Conservation (phyloP, 1,140 invertebrate genomes). For the Penaeus japonicus region DNA sequence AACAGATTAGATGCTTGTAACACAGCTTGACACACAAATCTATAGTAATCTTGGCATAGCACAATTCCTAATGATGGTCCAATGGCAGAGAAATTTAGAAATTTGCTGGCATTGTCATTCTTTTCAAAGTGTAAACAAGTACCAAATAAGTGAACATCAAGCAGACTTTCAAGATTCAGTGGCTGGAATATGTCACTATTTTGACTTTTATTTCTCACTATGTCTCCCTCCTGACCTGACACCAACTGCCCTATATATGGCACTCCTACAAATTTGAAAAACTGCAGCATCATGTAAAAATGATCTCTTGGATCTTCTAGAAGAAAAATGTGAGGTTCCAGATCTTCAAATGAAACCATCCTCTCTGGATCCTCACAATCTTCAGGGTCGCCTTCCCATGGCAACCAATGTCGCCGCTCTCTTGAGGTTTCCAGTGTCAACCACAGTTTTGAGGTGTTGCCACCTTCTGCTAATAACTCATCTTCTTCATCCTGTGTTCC, state of each 20-base stretch:
- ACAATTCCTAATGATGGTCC: constrained; percentile 31
- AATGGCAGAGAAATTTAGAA: constrained; percentile 36
- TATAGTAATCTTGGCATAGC: constrained; percentile 38
- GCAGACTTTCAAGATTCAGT: constrained; percentile 50
- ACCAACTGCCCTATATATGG: background rate
- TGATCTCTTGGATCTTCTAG: constrained; percentile 61
- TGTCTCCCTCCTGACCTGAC: background rate
- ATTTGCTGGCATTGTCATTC: background rate
- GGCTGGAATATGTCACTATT: constrained; percentile 27
- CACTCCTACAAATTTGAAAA: constrained; percentile 62
- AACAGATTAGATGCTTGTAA: constrained; percentile 60
- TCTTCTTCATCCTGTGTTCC: constrained; percentile 54
- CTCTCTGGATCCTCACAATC: constrained; percentile 67
- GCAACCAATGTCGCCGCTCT: constrained; percentile 65
- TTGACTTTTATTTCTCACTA: background rate
- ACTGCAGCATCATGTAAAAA: constrained; percentile 62
- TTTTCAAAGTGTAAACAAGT: background rate
- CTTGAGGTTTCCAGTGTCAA: constrained; percentile 64
- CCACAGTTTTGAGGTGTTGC: constrained; percentile 62
- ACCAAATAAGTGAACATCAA: constrained; percentile 35
- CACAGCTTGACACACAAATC: constrained; percentile 58
- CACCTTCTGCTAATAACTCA: constrained; percentile 60
- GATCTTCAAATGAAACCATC: constrained; percentile 66
- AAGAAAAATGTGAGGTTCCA: constrained; percentile 63
- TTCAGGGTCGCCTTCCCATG: constrained; percentile 66